Evolutionary conservation across 1,140 invertebrate genomes (phyloP).

Genomic region (Mercenaria mercenaria): DNA sequence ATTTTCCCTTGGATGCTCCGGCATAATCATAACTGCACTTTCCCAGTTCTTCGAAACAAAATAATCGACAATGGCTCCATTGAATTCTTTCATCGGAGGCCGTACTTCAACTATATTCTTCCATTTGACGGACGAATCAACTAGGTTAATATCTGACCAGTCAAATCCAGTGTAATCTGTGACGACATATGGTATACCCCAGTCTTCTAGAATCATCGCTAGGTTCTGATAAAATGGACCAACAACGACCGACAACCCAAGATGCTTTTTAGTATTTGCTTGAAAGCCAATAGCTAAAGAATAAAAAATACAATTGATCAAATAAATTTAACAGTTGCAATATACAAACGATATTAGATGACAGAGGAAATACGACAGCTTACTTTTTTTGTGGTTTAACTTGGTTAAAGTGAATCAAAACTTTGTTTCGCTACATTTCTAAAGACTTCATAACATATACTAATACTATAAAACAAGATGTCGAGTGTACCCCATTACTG

Average conservation of each 20-base stretch:
- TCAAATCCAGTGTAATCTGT: constrained; percentile 82
- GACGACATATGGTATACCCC: constrained; percentile 81
- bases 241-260: constrained; percentile 75
- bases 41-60: constrained; percentile 74
- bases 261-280: constrained; percentile 60
- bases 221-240: constrained; percentile 83
- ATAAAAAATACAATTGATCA: not conserved
- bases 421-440: too few species aligned
- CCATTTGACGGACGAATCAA: constrained; percentile 77
- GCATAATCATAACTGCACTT: constrained; percentile 79
- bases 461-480: too few species aligned
- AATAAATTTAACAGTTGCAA: not conserved
- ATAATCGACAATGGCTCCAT: constrained; percentile 80
- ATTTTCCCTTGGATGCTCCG: constrained; percentile 78
- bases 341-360: too few species aligned
- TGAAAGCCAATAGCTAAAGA: constrained; percentile 70
- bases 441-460: too few species aligned
- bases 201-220: constrained; percentile 79
- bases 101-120: constrained; percentile 77
- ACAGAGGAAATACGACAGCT: too few species aligned
- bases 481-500: too few species aligned
- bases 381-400: too few species aligned
- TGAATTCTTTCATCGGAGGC: constrained; percentile 77
- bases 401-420: too few species aligned
- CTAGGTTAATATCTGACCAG: constrained; percentile 79